Conservation (phyloP, 2,888 invertebrate genomes). For the Hydraecia micacea region DNA sequence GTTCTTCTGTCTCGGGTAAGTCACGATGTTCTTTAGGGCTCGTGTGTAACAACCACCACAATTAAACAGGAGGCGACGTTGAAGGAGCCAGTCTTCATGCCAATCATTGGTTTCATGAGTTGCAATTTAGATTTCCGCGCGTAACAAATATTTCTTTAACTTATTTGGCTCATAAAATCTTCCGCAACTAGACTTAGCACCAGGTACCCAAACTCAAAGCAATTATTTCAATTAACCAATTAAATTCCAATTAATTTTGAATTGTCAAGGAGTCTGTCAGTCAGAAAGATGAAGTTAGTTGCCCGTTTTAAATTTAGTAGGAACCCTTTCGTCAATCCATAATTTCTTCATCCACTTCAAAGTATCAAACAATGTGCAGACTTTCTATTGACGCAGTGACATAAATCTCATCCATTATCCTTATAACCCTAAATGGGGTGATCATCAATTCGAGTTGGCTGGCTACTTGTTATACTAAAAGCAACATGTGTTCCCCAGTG, state of each 20-base stretch:
- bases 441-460: background rate
- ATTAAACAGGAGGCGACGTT: background rate
- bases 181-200: background rate
- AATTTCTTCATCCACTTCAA: no score
- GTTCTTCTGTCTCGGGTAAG: conserved; percentile 94
- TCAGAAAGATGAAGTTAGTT: no score
- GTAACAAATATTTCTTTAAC: background rate
- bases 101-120: background rate
- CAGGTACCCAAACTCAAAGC: no score
- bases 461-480: background rate
- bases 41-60: background rate
- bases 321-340: no score
- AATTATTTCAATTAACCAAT: no score
- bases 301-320: no score
- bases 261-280: no score
- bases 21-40: background rate
- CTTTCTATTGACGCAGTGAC: no score
- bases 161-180: background rate
- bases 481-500: conserved; percentile 87
- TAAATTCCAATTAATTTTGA: no score
- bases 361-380: no score
- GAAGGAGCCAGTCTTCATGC: background rate
- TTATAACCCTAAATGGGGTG: background rate
- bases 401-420: background rate
- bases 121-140: background rate